phyloP scores from a whole-genome alignment of 30 jellyfish, hydroid and myxozoan genomes.

The Aurelia sp. region DNA sequence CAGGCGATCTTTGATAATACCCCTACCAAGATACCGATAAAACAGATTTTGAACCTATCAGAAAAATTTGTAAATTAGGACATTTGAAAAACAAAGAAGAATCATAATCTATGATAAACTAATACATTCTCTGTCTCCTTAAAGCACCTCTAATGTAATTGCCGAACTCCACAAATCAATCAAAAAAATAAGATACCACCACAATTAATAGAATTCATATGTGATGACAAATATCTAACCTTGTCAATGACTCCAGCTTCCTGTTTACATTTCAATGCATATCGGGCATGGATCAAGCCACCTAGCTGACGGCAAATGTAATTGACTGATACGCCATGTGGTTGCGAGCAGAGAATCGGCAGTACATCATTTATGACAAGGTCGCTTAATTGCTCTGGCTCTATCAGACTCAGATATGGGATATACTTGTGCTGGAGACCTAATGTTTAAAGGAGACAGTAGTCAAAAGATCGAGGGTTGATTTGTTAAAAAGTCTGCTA shows the following conservation, averaged over 20 bases:
- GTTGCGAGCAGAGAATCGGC: constrained; percentile 87
- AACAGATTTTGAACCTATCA: too few species aligned
- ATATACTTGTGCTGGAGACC: constrained; percentile 35
- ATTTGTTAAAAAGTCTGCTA: too few species aligned
- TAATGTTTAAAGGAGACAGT: neutral
- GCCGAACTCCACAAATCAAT: neutral
- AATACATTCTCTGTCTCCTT: too few species aligned
- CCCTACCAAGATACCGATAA: too few species aligned
- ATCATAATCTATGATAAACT: too few species aligned
- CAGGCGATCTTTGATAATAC: too few species aligned
- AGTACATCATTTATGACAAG: constrained; percentile 72
- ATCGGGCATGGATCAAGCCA: constrained; percentile 66
- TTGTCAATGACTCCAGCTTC: constrained; percentile 80
- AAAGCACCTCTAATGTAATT: neutral
- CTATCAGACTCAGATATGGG: constrained; percentile 73
- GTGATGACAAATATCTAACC: constrained; percentile 31
- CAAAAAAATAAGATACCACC: neutral
- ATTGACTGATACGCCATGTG: constrained; percentile 88
- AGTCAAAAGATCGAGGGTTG: neutral
- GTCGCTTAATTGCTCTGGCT: constrained; percentile 84
- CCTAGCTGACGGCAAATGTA: constrained; percentile 90
- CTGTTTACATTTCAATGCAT: constrained; percentile 70
- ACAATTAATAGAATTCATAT: neutral
- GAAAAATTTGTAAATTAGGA: too few species aligned
- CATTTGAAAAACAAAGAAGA: too few species aligned